A percentile compares a stretch with the other conserved stretches of the same genome.
Conservation (phyloP, 2,888 invertebrate species). For the Heliconius aoede region DNA sequence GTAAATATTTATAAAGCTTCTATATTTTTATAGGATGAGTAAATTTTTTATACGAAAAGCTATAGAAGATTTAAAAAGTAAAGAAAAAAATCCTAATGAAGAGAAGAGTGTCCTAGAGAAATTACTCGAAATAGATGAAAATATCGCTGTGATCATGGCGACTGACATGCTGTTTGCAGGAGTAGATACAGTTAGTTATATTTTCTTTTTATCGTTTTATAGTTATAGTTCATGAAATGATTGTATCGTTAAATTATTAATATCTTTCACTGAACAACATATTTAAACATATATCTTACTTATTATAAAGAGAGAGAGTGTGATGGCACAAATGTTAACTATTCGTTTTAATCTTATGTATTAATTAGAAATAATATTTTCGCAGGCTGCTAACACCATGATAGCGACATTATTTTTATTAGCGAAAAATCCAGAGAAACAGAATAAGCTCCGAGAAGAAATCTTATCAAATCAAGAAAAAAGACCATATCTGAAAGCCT, state of each 20-base stretch:
- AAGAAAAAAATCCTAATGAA: constrained; percentile 48
- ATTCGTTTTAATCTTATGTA: background rate
- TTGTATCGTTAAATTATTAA: too few relatives aligned
- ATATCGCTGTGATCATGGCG: constrained; percentile 86
- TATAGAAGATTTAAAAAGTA: constrained; percentile 54
- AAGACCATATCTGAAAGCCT: constrained; percentile 86
- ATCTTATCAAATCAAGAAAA: constrained; percentile 60
- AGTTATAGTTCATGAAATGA: too few relatives aligned
- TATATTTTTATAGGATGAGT: constrained; percentile 34
- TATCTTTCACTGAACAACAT: too few relatives aligned
- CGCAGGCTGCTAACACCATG: constrained; percentile 83
- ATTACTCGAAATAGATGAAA: constrained; percentile 82
- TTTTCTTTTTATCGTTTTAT: background rate
- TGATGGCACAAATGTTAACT: too few relatives aligned
- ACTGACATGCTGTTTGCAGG: constrained; percentile 87
- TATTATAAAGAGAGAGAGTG: too few relatives aligned
- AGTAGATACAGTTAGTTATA: constrained; percentile 85
- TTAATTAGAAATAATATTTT: constrained; percentile 24
- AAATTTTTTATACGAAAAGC: constrained; percentile 38
- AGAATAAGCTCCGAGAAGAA: constrained; percentile 85
- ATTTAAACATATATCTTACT: too few relatives aligned
- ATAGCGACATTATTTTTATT: constrained; percentile 84
- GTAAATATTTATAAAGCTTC: background rate
- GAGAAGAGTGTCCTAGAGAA: constrained; percentile 85
- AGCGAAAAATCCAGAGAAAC: constrained; percentile 85